Base-by-base conservation (phyloP, 2,797 vertebrate genomes). In the Balearica regulorum region DNA sequence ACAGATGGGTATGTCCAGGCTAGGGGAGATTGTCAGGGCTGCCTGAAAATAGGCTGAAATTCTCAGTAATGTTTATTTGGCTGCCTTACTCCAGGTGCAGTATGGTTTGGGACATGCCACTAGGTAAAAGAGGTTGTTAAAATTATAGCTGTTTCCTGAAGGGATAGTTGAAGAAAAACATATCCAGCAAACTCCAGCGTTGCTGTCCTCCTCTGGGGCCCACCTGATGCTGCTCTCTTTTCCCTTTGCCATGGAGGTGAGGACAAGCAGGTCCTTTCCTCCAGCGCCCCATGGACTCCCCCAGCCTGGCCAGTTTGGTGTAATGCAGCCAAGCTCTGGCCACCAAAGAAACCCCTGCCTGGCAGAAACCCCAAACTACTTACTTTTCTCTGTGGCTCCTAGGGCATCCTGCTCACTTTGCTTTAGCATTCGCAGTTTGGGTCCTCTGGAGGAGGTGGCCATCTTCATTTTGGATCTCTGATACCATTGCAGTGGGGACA, bases 131-230 rank as follows among this genome's bases (percentile, higher is more conserved):
- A 11, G 26, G 43, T 18, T 78, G 33, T 55, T 58, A 44, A 49
- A 62, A 51, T 41, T 22, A 6, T 4, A 20, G 6, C 39, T 16
- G 1, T 49, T 58, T 72, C 28, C 25, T 58, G 78, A 62, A 43
- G 37, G 0, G 1, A 9, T 5, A 8, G 24, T 9, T 71, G 12
- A 73, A 39, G 69, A 25, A 75, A 18, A 41, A 41, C 2, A 5
- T 4, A 9, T 6, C 43, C n/a, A 31, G 28, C 0, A 0, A 51
- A 25, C 18, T 22, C 28, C 61, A 29, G 66, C 6, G 1, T 4
- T 75, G 62, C 53, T 17, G 10, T 37, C 16, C n/a, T 24, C 11
- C 11, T 75, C 33, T 3, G 1, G 21, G 53, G 13, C 39, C 46
- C 61, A 26, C 35, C n/a, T 1, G 1, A 2, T 64, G 29, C 66